These are phyloP conservation scores for Lymantria dispar DNA, from an alignment of 2,888 invertebrate species.

Conservation along the genomic window DNA sequence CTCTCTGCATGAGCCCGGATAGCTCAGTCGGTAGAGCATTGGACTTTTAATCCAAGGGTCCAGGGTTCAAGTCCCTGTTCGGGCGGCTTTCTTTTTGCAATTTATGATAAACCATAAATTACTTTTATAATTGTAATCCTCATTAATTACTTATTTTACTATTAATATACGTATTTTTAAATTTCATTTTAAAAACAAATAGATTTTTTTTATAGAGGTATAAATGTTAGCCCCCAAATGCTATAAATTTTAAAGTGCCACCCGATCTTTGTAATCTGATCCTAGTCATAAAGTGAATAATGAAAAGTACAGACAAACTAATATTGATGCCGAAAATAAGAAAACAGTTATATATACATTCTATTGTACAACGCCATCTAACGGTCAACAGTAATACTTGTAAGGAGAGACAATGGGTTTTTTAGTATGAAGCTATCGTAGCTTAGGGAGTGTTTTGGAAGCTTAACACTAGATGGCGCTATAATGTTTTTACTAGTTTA, in stretches of 20 bases:
- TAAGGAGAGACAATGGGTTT: no score
- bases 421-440: no score
- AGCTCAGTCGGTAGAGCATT: conserved; percentile 84
- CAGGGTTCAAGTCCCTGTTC: conserved; percentile 84
- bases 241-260: no score
- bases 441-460: not conserved
- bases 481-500: not conserved
- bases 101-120: not conserved
- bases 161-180: not conserved
- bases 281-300: no score
- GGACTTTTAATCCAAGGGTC: conserved; percentile 84
- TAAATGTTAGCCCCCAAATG: no score
- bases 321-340: no score
- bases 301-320: no score
- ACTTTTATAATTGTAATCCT: not conserved
- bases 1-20: conserved; percentile 63
- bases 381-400: not conserved
- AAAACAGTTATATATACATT: not conserved
- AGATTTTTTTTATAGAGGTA: not conserved
- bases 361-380: conserved; percentile 28
- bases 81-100: conserved; percentile 54
- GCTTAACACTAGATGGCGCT: conserved; percentile 24
- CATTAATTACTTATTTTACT: not conserved
- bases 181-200: not conserved
- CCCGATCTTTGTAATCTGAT: no score